Percentiles rank a stretch among this genome's conserved stretches.
phyloP scores from a whole-genome alignment of 1,140 invertebrate species.

The Drosophila punjabiensis region DNA sequence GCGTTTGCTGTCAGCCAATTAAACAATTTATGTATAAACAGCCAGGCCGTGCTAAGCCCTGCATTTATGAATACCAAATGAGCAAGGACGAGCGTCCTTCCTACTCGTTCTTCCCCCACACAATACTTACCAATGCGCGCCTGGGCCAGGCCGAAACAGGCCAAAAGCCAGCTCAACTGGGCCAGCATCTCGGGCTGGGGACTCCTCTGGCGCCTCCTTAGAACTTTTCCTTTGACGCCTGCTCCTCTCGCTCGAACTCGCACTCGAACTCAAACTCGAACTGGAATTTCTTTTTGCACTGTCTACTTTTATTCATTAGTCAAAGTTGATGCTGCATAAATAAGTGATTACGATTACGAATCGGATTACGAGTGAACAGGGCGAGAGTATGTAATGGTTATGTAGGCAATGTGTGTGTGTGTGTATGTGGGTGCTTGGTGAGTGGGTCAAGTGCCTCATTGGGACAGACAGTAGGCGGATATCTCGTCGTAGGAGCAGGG shows the following conservation, averaged over 20 bases:
- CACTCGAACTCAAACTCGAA: conserved; percentile 9
- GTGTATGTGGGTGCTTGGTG: neutral
- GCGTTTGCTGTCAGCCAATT: conserved; percentile 71
- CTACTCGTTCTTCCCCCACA: neutral
- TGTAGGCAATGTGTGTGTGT: conserved; percentile 14
- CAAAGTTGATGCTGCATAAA: conserved; percentile 79
- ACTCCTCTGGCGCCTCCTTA: conserved; percentile 24
- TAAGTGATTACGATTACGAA: conserved; percentile 72
- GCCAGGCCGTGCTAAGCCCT: conserved; percentile 57
- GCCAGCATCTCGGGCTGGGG: conserved; percentile 50
- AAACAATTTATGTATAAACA: conserved; percentile 78
- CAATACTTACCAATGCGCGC: conserved; percentile 78
- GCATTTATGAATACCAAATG: conserved; percentile 82
- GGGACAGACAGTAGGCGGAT: conserved; percentile 58
- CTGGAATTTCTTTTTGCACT: conserved; percentile 61
- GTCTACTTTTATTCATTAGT: conserved; percentile 81
- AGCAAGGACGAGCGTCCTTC: conserved; percentile 40
- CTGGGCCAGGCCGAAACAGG: conserved; percentile 56
- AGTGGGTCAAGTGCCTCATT: conserved; percentile 17
- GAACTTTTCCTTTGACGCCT: conserved; percentile 55
- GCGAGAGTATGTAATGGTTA: conserved; percentile 14
- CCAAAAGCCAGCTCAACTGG: conserved; percentile 63
- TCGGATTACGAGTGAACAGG: conserved; percentile 42
- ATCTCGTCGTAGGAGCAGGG: conserved; percentile 62
- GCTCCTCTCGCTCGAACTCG: conserved; percentile 1